Conservation (phyloP, 2,113 vertebrate genomes). For the Hypomesus transpacificus region DNA sequence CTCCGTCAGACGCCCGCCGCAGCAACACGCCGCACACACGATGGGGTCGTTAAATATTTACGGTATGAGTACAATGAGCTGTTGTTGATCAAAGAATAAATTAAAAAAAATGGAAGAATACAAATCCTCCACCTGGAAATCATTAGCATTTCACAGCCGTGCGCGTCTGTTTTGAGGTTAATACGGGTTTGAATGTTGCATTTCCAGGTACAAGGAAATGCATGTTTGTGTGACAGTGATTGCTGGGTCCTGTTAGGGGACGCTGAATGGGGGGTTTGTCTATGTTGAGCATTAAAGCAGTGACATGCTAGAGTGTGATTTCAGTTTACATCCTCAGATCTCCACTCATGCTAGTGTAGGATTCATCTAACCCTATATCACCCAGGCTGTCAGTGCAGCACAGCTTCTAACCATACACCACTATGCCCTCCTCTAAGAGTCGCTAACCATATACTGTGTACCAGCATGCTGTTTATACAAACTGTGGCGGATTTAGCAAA, state of each 20-base stretch:
- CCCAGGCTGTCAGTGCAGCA: no score
- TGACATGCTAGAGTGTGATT: no score
- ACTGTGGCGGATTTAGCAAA: no score
- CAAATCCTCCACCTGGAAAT: constrained; percentile 63
- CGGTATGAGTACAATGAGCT: constrained; percentile 62
- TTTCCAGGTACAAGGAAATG: constrained; percentile 4
- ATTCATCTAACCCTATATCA: no score
- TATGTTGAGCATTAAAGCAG: no score
- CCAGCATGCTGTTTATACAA: no score
- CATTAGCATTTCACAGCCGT: constrained; percentile 58
- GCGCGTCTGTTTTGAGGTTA: constrained; percentile 31
- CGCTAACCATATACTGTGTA: no score
- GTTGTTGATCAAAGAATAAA: constrained; percentile 46
- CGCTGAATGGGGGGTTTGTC: not conserved
- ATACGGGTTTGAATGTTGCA: constrained; percentile 32
- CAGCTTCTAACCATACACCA: no score
- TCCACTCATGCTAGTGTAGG: no score
- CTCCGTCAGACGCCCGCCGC: constrained; percentile 55
- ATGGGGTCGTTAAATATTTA: constrained; percentile 78
- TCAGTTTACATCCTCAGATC: no score
- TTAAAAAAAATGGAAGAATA: constrained; percentile 55
- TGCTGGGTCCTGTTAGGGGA: not conserved
- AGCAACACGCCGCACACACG: constrained; percentile 59
- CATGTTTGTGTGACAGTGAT: not conserved
- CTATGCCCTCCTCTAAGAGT: no score